Evolutionary conservation across 2,113 vertebrate genomes (phyloP), one percentile per base, ranked within the genome.

Genomic region (Pyxicephalus adspersus): DNA sequence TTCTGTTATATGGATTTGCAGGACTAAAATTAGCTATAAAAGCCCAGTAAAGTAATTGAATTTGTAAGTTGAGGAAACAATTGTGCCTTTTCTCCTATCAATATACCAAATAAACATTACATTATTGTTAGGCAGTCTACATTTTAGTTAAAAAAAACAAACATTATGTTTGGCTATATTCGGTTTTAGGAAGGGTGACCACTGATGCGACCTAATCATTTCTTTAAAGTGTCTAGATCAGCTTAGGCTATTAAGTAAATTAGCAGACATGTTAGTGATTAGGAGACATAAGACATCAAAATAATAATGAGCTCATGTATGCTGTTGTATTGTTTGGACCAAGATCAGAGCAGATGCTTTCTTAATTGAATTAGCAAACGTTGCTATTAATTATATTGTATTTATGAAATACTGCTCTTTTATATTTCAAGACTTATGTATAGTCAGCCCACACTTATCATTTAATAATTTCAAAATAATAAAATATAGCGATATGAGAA

Each of bases 241-340:
- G 64, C 76, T 78, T 78, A 68, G 23, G 34, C 29, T n/a, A 58
- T 68, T 78, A 68, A 55, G 15, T 5, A 58, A 60, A 11, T 58
- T 20, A 66, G 17, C 51, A 78, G 61, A 78, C 76, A 45, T 78
- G 29, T 23, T 38, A 58, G 28, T 26, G 29, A 80, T 80, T 72
- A 80, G 29, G 23, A 80, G 38, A 29, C 55, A 71, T 51, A 63
- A 64, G 67, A 58, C 66, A 80, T 72, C 25, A 72, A 23, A 29
- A 71, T 80, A 52, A 52, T 80, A 80, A 80, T 80, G 64, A 58
- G 65, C 65, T 80, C 45, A 45, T 55, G 54, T 25, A 52, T 20
- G 23, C 45, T 23, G 28, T 64, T 51, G 38, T 63, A 13, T 64
- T 54, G 23, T 54, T 23, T 63, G 11, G 15, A 17, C 20, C 19